Conservation (phyloP, 2,797 vertebrate species). For the Platalea minor region DNA sequence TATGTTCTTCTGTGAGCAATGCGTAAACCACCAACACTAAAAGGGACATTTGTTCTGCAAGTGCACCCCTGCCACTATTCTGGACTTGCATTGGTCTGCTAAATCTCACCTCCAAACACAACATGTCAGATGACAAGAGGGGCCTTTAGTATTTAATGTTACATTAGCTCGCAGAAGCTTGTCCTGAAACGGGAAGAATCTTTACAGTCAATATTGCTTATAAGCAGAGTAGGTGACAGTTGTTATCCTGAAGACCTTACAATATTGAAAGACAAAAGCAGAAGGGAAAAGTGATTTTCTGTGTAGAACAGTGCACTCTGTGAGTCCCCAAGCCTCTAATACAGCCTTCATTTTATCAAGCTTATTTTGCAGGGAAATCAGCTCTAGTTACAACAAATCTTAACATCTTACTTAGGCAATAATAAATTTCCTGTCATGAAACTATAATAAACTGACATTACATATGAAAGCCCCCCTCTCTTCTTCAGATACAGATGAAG, state of each 20-base stretch:
- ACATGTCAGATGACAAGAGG: neutral
- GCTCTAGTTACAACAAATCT: neutral
- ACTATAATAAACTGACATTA: neutral
- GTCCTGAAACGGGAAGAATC: neutral
- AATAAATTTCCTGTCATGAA: neutral
- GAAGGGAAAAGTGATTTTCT: neutral
- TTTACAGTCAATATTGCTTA: neutral
- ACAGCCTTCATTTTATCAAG: neutral
- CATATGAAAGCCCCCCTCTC: neutral
- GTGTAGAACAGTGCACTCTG: neutral
- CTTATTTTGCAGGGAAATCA: neutral
- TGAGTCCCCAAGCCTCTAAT: neutral
- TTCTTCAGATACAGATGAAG: neutral
- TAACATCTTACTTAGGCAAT: neutral
- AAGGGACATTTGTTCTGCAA: neutral
- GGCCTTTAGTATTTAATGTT: neutral
- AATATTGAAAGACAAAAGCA: neutral
- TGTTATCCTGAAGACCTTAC: neutral
- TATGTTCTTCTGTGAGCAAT: neutral
- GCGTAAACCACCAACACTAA: neutral
- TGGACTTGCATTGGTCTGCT: neutral
- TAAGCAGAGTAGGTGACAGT: neutral
- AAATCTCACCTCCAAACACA: neutral
- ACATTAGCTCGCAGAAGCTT: neutral
- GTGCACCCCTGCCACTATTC: neutral